These are phyloP conservation scores for Hipposideros larvatus DNA, from an alignment of 2,797 vertebrate species.

Conservation along the genomic window DNA sequence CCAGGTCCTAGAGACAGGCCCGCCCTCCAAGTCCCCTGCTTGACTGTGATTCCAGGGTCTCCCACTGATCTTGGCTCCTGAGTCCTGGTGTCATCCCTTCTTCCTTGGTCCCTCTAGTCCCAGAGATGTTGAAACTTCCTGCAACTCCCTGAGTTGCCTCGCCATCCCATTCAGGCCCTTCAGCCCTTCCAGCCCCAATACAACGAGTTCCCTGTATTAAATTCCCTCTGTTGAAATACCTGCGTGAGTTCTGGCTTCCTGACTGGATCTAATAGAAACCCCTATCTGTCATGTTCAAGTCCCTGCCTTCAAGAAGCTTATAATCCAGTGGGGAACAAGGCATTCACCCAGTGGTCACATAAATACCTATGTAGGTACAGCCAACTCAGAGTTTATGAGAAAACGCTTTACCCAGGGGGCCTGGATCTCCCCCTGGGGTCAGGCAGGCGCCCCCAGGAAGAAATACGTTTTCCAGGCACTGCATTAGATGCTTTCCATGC, in stretches of 20 bases:
- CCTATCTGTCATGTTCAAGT: not conserved
- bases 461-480: not conserved
- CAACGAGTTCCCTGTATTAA: not conserved
- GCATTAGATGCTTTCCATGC: accelerated
- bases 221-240: not conserved
- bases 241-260: not conserved
- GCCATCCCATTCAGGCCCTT: not conserved
- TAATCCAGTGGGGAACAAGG: not conserved
- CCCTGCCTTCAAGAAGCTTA: not conserved
- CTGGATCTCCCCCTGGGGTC: not conserved
- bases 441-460: accelerated
- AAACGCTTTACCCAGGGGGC: not conserved
- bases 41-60: not conserved
- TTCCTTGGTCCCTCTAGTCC: not conserved
- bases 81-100: not conserved
- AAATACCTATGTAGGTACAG: not conserved
- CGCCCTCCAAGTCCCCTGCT: not conserved
- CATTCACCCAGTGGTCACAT: not conserved
- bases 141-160: accelerated
- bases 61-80: too few relatives aligned
- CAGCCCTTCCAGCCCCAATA: not conserved
- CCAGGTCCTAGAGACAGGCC: not conserved
- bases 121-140: not conserved
- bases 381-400: accelerated
- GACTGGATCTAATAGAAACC: not conserved